Evolutionary conservation across 2,888 invertebrate species (phyloP), one percentile per base, ranked within the genome.

Genomic region (Eubasilissa splendida): DNA sequence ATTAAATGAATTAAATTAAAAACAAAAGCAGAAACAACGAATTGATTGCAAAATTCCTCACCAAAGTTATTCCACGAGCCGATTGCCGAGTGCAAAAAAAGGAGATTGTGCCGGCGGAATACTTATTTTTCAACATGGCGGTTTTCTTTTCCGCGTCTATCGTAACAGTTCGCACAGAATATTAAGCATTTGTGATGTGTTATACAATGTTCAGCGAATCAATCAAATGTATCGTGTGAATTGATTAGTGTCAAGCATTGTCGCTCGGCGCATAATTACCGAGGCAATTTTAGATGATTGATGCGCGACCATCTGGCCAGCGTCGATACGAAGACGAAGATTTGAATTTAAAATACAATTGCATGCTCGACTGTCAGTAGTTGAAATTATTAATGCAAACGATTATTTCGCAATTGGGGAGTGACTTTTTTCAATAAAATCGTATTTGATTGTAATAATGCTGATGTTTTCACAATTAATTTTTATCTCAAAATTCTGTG

Each of bases 121-220:
- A 12, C 8, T 63, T 11, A 42, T 63, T 68, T 68, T 50, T 52
- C 52, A 14, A 52, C 4, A 68, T 53, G 8, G 22, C 52, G 12
- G 42, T 22, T 77, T 77, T 76, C 65, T 53, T 60, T 77, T 60
- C 77, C 59, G 22, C 33, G 58, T 53, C 52, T 71, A 54, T 53
- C 70, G 77, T 77, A 70, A 77, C 77, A 77, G 77, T 77, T 77
- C 71, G 42, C 77, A 77, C 58, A 56, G 33, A 42, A 22, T 31
- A 22, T 42, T 42, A 42, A 42, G 42, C 42, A 42, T 42, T 63
- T 33, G 42, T 33, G 33, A 10, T 12, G 42, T 8, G 8, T 70
- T 33, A 8, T 70, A 70, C 52, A 70, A 14, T 70, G 68, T 52
- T 70, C 68, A 52, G 12, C 53, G 63, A 63, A 10, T 63, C 63